Conservation (phyloP, 2,113 vertebrate genomes). For the Syrrhaptes paradoxus region DNA sequence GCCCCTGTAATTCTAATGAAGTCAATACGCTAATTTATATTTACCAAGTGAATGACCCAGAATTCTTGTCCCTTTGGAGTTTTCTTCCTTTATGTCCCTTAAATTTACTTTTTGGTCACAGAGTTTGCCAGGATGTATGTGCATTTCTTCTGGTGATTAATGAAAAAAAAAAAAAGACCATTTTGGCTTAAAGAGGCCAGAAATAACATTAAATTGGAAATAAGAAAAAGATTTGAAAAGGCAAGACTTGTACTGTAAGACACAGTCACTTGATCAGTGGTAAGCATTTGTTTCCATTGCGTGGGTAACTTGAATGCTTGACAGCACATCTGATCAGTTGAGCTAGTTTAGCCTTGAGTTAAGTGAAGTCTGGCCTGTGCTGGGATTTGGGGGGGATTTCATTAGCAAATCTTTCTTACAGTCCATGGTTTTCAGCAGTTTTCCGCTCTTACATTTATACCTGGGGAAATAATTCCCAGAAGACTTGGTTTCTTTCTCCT, state of each 20-base stretch:
- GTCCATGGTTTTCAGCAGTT: not conserved
- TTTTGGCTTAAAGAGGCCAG: not conserved
- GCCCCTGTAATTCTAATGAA: not conserved
- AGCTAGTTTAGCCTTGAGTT: not conserved
- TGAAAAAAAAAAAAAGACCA: not conserved
- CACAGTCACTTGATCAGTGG: not conserved
- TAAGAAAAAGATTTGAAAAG: not conserved
- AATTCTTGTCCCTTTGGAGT: not conserved
- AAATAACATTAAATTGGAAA: not conserved
- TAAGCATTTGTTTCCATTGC: not conserved
- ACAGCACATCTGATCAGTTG: not conserved
- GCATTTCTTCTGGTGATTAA: not conserved
- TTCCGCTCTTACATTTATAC: not conserved
- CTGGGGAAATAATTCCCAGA: not conserved
- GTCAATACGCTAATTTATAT: not conserved
- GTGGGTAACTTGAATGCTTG: constrained; percentile 9
- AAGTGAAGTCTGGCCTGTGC: not conserved
- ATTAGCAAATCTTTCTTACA: constrained; percentile 17
- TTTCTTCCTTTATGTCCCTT: not conserved
- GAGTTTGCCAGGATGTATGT: not conserved
- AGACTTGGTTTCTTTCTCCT: not conserved
- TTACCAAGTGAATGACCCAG: not conserved
- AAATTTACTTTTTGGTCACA: not conserved
- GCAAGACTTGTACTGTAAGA: not conserved
- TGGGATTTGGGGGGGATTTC: constrained; percentile 49